Base-by-base conservation (phyloP, 1,140 invertebrate species). In the Stegodyphus dumicola region DNA sequence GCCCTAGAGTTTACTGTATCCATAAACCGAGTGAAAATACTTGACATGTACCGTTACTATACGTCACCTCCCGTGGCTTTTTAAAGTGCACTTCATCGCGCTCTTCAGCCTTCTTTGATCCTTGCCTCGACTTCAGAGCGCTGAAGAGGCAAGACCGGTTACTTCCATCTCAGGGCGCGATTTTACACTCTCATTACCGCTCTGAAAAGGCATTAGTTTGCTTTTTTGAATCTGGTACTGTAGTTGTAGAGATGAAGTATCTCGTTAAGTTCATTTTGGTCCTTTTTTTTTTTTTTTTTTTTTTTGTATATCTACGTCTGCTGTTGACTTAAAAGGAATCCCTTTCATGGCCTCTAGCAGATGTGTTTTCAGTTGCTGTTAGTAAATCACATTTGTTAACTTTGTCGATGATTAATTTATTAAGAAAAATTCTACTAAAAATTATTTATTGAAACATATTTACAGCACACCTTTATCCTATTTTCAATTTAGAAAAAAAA, bases 131-230 rank as follows among this genome's bases (percentile, higher is more conserved):
- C 78, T 49, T 70, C 13, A 7, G 33, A 71, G 18, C 33, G 33
- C 33, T 33, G 33, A 33, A 33, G 33, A 33, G 33, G 33, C 33
- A 33, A 33, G 80, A 66, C 80, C 13, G 64, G 70, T 83, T 75
- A 75, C 49, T 83, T 83, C 80, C 80, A 54, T 65, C 71, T 83
- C 80, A 75, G 66, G 75, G 80, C 49, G 60, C 80, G 80, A 83
- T 83, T 83, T 83, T 75, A 83, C 80, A 83, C 80, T 74, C 80
- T 83, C 70, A 83, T 83, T 75, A 83, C 71, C 54, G 11, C 60
- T 17, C 49, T 66, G 70, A 83, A 83, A 75, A 51, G 33, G 33
- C 33, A 33, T 33, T 33, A 33, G 33, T 33, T 33, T 33, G 51
- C 18, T 33, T 77, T 77, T 77, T 77, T 66, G 64, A 77, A 52